Evolutionary conservation across 1,140 invertebrate genomes (phyloP).

Genomic region (Oreohelix idahoensis): DNA sequence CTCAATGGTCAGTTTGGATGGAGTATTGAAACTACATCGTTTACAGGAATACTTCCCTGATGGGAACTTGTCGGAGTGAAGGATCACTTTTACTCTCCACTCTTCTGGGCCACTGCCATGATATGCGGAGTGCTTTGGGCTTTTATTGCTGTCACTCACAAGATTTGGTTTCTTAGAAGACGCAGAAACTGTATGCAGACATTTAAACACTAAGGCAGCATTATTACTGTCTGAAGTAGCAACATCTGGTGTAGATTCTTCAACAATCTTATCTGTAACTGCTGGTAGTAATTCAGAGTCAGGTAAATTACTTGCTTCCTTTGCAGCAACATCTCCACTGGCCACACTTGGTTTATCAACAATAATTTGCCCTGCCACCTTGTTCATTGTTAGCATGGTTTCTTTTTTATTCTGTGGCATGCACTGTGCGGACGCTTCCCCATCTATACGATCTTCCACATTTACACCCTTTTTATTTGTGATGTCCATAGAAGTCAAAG

Average conservation of each 20-base stretch:
- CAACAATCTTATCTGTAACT: background rate
- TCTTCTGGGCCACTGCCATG: slow-evolving; percentile 6
- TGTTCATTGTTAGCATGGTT: background rate
- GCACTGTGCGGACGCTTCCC: background rate
- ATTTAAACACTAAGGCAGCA: background rate
- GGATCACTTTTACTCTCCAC: slow-evolving; percentile 31
- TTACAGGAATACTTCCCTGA: slow-evolving; percentile 45
- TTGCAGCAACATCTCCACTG: background rate
- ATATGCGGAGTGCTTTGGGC: background rate
- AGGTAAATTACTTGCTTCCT: background rate
- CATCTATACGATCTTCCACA: background rate
- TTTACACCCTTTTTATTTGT: background rate
- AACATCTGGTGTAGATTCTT: background rate
- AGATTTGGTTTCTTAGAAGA: background rate
- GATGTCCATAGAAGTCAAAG: background rate
- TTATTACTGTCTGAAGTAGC: background rate
- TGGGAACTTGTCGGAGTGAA: background rate
- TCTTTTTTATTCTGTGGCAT: background rate
- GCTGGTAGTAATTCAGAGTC: background rate
- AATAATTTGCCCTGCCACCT: background rate
- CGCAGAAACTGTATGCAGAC: background rate
- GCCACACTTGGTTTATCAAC: background rate
- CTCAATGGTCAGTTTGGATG: slow-evolving; percentile 50
- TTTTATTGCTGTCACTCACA: background rate
- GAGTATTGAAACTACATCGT: slow-evolving; percentile 50